phyloP scores from a whole-genome alignment of 2,113 vertebrate species.

The Caranx melampygus region DNA sequence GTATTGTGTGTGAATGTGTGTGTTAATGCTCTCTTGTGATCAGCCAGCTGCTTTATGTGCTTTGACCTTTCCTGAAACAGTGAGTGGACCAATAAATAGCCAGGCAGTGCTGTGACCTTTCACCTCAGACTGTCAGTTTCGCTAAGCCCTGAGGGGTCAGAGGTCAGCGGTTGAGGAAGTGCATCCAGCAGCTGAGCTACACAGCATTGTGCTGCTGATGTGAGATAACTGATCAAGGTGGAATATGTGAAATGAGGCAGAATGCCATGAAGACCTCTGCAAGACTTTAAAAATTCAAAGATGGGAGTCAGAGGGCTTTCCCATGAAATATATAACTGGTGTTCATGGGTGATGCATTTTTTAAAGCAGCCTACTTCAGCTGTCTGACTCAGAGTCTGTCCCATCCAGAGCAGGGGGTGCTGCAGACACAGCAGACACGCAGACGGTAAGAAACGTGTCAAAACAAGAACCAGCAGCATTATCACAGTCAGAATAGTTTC shows the following conservation, averaged over 20 bases:
- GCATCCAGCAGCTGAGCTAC: slow-evolving; percentile 41
- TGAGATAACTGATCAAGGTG: slow-evolving; percentile 21
- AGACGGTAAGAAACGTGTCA: slow-evolving; percentile 43
- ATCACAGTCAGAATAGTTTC: slow-evolving; percentile 29
- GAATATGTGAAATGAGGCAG: slow-evolving; percentile 23
- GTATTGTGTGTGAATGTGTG: slow-evolving; percentile 41
- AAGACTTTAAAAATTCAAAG: slow-evolving; percentile 39
- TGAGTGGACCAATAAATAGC: slow-evolving; percentile 72
- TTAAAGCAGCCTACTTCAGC: slow-evolving; percentile 54
- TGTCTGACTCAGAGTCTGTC: slow-evolving; percentile 30
- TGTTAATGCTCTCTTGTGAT: slow-evolving; percentile 52
- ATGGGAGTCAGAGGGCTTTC: slow-evolving; percentile 36
- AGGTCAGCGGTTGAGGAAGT: slow-evolving; percentile 61
- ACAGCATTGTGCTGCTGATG: neutral
- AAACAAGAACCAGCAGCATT: slow-evolving; percentile 65
- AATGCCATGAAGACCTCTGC: slow-evolving; percentile 15
- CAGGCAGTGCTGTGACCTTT: slow-evolving; percentile 60
- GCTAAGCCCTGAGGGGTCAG: slow-evolving; percentile 47
- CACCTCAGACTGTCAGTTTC: slow-evolving; percentile 59
- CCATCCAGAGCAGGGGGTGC: slow-evolving; percentile 44
- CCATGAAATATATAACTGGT: slow-evolving; percentile 56
- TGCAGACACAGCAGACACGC: slow-evolving; percentile 25
- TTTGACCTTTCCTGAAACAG: slow-evolving; percentile 67
- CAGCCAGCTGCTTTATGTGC: slow-evolving; percentile 71
- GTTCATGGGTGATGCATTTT: slow-evolving; percentile 56